Conservation (phyloP, 2,888 invertebrate genomes). For the Drosophila meridionalis region DNA sequence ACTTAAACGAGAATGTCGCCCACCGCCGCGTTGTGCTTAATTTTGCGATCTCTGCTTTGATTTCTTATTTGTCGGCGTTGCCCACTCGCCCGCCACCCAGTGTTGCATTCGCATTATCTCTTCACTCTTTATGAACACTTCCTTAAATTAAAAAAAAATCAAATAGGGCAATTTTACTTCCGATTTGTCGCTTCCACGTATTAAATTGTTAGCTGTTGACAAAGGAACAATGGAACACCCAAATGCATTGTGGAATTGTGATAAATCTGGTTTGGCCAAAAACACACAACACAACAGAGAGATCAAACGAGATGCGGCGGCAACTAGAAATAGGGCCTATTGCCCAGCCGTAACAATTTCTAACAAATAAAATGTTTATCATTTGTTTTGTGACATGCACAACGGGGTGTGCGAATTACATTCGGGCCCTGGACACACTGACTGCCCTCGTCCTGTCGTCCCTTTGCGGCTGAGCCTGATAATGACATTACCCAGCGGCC, state of each 20-base stretch:
- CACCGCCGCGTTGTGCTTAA: conserved; percentile 41
- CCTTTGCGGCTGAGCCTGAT: conserved; percentile 68
- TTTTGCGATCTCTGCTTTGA: conserved; percentile 35
- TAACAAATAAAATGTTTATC: conserved; percentile 80
- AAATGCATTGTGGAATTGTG: conserved; percentile 63
- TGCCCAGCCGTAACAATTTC: conserved; percentile 35
- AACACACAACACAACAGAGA: conserved; percentile 49
- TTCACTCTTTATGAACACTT: conserved; percentile 14
- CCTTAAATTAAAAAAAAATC: conserved; percentile 24
- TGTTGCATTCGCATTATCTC: conserved; percentile 29
- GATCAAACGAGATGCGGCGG: conserved; percentile 57
- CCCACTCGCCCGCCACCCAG: conserved; percentile 28
- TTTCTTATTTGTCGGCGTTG: conserved; percentile 25
- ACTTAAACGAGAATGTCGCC: neutral
- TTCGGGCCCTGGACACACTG: conserved; percentile 21
- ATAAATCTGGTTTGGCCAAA: conserved; percentile 66
- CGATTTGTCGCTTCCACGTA: conserved; percentile 73
- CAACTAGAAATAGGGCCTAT: conserved; percentile 50
- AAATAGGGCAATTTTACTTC: conserved; percentile 66
- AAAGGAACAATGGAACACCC: conserved; percentile 76
- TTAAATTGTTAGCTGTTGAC: conserved; percentile 71
- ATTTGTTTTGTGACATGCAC: conserved; percentile 80
- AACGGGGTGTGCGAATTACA: conserved; percentile 61
- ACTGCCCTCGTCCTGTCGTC: conserved; percentile 22
- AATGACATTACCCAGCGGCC: conserved; percentile 73